Evolutionary conservation across 2,888 invertebrate species (phyloP).

Genomic region (Agrotis puta): DNA sequence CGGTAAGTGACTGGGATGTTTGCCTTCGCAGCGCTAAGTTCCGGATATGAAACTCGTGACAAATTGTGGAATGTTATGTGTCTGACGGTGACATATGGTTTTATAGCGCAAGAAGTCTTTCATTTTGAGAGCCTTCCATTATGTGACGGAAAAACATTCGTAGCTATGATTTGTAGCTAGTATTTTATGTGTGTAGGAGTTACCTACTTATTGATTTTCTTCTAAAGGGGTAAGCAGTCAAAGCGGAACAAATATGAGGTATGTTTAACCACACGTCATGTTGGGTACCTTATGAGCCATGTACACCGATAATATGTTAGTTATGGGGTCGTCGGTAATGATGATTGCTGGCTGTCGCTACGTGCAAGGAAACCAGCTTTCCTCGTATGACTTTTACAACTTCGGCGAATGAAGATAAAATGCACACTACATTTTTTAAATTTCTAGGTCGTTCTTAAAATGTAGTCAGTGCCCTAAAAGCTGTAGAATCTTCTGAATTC

Average conservation of each 20-base stretch:
- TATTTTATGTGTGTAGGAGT: conserved; percentile 13
- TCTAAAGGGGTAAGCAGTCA: conserved; percentile 46
- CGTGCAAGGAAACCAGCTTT: conserved; percentile 62
- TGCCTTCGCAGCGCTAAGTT: conserved; percentile 62
- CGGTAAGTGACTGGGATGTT: conserved; percentile 64
- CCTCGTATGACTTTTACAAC: conserved; percentile 60
- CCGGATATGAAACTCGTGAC: conserved; percentile 68
- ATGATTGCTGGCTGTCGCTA: conserved; percentile 58
- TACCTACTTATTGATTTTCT: conserved; percentile 53
- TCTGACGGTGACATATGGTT: conserved; percentile 64
- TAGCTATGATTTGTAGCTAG: conserved; percentile 39
- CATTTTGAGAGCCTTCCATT: conserved; percentile 58
- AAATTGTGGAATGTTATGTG: conserved; percentile 67
- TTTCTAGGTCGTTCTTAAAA: conserved; percentile 29
- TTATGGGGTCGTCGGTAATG: conserved; percentile 64
- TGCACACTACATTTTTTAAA: conserved; percentile 34
- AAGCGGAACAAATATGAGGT: conserved; percentile 54
- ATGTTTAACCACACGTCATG: conserved; percentile 50
- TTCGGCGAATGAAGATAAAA: conserved; percentile 53
- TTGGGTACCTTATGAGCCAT: conserved; percentile 56
- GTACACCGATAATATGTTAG: conserved; percentile 52
- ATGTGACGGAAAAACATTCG: conserved; percentile 52
- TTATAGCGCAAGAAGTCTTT: conserved; percentile 60
- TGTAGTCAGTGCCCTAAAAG: conserved; percentile 13
- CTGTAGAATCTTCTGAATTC: conserved; percentile 7